A percentile compares a stretch with the other conserved stretches of the same genome.
Evolutionary conservation across 2,113 vertebrate genomes (phyloP).

Genomic region (Nesoenas mayeri): DNA sequence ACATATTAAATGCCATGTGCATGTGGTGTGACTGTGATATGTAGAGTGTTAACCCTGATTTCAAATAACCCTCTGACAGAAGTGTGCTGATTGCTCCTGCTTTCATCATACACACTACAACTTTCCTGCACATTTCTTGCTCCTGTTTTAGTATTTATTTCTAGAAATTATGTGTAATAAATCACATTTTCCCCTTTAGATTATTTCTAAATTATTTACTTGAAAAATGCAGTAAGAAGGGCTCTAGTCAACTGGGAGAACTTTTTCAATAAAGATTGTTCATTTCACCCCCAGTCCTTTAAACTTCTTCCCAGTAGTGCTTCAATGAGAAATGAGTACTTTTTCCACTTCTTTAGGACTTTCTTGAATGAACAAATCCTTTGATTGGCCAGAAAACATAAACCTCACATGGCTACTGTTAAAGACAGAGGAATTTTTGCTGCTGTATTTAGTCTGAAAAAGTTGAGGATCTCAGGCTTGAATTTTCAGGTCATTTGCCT

Average conservation of each 20-base stretch:
- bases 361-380: background rate
- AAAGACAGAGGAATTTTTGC: background rate
- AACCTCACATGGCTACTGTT: background rate
- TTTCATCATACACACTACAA: background rate
- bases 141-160: background rate
- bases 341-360: background rate
- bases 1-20: constrained; percentile 39
- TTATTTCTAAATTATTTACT: background rate
- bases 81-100: background rate
- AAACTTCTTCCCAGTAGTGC: background rate
- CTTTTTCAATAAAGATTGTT: background rate
- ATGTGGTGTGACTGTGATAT: background rate
- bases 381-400: background rate
- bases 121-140: background rate
- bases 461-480: background rate
- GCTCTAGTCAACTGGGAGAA: background rate
- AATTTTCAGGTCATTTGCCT: background rate
- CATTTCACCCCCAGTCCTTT: background rate
- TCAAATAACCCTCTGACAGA: background rate
- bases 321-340: background rate
- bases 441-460: background rate
- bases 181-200: background rate
- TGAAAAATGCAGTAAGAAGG: background rate
- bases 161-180: background rate
- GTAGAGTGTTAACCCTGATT: constrained; percentile 35